Conservation (phyloP, 1,140 invertebrate genomes). For the Battus philenor region DNA sequence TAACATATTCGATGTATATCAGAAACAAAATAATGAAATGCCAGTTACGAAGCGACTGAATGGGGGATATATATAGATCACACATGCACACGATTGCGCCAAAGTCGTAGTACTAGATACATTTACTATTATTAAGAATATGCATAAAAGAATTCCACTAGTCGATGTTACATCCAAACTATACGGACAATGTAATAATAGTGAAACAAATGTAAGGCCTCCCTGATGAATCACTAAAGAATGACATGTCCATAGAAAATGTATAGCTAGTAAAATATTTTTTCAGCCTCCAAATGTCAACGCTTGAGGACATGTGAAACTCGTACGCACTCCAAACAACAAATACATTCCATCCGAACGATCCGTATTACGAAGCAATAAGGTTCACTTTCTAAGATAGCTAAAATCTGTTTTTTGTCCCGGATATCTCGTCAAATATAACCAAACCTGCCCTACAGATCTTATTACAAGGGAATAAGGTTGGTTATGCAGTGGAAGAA, state of each 20-base stretch:
- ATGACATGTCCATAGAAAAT: constrained; percentile 3
- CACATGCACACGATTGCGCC: constrained; percentile 23
- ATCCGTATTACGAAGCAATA: constrained; percentile 20
- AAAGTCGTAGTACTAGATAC: constrained; percentile 9
- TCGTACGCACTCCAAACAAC: constrained; percentile 34
- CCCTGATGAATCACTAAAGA: background rate
- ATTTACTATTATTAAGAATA: background rate
- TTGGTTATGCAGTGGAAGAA: constrained; percentile 35
- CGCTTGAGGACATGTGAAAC: constrained; percentile 35
- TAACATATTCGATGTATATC: no score
- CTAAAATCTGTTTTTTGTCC: constrained; percentile 11
- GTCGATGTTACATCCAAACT: no score
- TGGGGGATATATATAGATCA: constrained; percentile 36
- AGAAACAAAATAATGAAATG: no score
- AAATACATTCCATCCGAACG: constrained; percentile 8
- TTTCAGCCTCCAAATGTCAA: constrained; percentile 59
- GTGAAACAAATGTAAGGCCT: no score
- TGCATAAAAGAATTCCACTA: no score
- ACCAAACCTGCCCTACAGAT: constrained; percentile 22
- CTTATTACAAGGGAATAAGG: constrained; percentile 33
- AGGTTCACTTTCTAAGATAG: constrained; percentile 18
- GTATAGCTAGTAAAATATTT: constrained; percentile 5
- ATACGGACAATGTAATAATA: no score
- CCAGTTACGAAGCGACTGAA: constrained; percentile 35
- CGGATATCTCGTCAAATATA: constrained; percentile 18